These are phyloP conservation scores for Otocyon megalotis DNA, from an alignment of 2,113 vertebrate species.

Conservation along the genomic window DNA sequence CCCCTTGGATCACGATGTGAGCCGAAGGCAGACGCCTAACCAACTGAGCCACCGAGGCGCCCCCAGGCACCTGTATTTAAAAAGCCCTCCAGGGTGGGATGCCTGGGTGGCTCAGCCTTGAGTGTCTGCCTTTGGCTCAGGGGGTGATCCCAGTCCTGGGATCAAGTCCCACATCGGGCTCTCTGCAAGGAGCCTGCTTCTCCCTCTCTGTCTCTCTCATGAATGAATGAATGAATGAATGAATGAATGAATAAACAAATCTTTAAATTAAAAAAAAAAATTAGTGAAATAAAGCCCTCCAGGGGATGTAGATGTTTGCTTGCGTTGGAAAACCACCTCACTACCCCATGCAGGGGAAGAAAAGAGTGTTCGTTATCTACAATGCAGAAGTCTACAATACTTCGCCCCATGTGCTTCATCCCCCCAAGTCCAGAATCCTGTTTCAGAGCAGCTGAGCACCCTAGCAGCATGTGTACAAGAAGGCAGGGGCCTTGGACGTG, in stretches of 20 bases:
- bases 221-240: too few relatives aligned
- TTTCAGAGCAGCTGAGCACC: background rate
- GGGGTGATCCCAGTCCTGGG: too few relatives aligned
- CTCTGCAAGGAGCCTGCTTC: too few relatives aligned
- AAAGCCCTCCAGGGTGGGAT: background rate
- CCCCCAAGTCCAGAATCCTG: background rate
- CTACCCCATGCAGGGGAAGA: accelerated
- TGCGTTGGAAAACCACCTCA: background rate
- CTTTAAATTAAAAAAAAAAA: too few relatives aligned
- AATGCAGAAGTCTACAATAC: background rate
- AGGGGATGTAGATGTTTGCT: background rate
- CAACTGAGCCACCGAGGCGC: background rate
- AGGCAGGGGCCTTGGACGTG: background rate
- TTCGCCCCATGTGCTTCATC: background rate
- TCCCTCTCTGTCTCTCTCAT: too few relatives aligned
- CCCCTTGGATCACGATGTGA: background rate
- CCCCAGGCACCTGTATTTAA: background rate
- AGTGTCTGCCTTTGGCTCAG: too few relatives aligned
- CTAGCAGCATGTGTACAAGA: background rate
- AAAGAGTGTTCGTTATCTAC: background rate
- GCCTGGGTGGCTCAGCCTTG: too few relatives aligned
- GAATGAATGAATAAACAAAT: too few relatives aligned
- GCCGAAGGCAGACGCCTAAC: background rate
- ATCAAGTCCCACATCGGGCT: too few relatives aligned
- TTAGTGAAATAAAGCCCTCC: background rate